Percentiles rank a stretch among this genome's conserved stretches.
These are phyloP conservation scores for Notoglanidium macrostoma DNA, from an alignment of 2,797 vertebrate species.

Conservation along the genomic window DNA sequence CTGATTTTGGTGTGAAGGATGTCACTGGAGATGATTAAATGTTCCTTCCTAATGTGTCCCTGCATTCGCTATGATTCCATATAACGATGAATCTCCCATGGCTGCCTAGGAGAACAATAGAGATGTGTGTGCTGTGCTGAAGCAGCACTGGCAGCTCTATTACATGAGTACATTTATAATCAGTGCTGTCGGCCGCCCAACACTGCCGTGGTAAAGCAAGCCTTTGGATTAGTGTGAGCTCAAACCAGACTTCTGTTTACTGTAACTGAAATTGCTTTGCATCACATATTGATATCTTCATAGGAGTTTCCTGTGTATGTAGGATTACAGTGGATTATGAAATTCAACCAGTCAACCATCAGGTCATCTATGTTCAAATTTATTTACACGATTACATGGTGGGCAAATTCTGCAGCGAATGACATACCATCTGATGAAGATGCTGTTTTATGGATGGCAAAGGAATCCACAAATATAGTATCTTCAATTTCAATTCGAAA, in stretches of 20 bases:
- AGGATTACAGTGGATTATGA: not conserved
- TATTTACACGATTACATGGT: not conserved
- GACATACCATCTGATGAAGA: not conserved
- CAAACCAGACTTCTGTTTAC: not conserved
- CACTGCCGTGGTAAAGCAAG: constrained; percentile 23
- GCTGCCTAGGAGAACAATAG: constrained; percentile 30
- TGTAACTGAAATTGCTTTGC: constrained; percentile 4
- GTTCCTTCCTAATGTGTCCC: constrained; percentile 41
- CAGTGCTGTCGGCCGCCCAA: not conserved
- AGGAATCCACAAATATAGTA: not conserved
- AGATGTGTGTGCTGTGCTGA: constrained; percentile 1
- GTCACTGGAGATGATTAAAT: constrained; percentile 46
- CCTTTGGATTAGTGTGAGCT: not conserved
- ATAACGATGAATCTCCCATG: constrained; percentile 29
- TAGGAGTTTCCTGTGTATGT: not conserved
- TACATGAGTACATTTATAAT: constrained; percentile 31
- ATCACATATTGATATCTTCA: constrained; percentile 3
- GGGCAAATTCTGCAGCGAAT: not conserved
- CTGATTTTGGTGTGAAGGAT: constrained; percentile 34
- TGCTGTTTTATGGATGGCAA: not conserved
- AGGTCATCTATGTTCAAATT: not conserved
- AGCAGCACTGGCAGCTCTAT: constrained; percentile 34
- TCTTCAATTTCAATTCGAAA: not conserved
- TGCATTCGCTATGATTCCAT: constrained; percentile 38
- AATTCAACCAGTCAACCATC: not conserved